Evolutionary conservation across 2,113 vertebrate species (phyloP).

Genomic region (Dipodomys ordii): DNA sequence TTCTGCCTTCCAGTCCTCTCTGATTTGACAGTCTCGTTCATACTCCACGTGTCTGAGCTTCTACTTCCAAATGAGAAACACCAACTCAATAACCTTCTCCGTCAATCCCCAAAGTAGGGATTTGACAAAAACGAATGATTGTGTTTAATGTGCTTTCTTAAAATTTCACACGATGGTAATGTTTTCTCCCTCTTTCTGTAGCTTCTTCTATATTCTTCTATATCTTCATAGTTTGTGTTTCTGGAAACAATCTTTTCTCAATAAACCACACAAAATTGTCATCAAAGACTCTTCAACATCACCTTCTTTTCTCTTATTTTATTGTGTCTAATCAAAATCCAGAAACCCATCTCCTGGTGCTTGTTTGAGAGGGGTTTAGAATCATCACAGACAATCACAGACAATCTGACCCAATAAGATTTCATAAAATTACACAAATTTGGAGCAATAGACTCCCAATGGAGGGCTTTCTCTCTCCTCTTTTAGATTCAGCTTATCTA

Average conservation of each 20-base stretch:
- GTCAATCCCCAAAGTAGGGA: not conserved
- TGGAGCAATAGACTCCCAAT: no score
- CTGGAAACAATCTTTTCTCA: slow-evolving; percentile 14
- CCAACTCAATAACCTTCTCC: not conserved
- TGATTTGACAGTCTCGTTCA: not conserved
- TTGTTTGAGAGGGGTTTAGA: not conserved
- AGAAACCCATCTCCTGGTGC: not conserved
- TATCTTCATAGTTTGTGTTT: not conserved
- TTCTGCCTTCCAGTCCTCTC: not conserved
- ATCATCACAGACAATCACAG: not conserved
- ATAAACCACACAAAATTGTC: slow-evolving; percentile 39
- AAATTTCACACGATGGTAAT: not conserved
- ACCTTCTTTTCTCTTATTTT: not conserved
- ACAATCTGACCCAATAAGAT: not conserved
- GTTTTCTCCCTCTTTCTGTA: not conserved
- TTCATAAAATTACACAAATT: not conserved
- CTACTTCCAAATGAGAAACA: not conserved
- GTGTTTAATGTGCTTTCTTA: not conserved
- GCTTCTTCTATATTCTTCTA: not conserved
- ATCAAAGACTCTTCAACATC: not conserved
- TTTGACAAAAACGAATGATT: not conserved
- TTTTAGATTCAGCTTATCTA: not conserved
- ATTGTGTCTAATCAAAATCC: not conserved
- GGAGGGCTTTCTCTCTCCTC: not conserved
- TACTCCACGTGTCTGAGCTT: not conserved